Base-by-base conservation (phyloP, 92 coral and sea anemone genomes). In the Bergia sp. region DNA sequence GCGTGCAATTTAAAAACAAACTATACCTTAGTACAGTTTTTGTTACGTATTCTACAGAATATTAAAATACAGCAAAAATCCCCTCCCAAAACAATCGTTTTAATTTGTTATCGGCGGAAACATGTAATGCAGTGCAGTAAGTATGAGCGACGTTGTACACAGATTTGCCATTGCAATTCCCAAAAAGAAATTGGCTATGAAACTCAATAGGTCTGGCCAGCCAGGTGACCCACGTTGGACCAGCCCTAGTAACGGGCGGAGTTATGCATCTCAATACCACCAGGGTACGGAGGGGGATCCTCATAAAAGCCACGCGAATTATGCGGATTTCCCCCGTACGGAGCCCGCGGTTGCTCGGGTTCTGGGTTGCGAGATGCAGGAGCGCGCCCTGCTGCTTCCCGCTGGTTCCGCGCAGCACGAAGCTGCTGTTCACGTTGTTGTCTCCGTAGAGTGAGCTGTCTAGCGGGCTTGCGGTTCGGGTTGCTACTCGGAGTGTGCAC, bases 401-500 rank as follows among this genome's bases (percentile, higher is more conserved):
- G 84, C 37, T 29, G 49, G 10, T 89, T 89, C 3, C 91, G 86
- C 58, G 90, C 80, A 53, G 82, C 85, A 16, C 90, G 90, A 1
- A 72, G 41, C 45, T 85, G 88, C 37, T 74, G 90, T 23, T 80
- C 86, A 45, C 75, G 93, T 12, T 84, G 84, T 77, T 81, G 91
- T 71, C 99, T 98, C 15, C 99, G 98, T 13, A 97, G 91, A 7
- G 99, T 95, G 88, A 97, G 94, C 85, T 92, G 94, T 50, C 98
- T 93, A 7, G 97, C 97, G 11, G 95, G 96, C 57, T 95, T 95
- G 76, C 92, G 92, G 93, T 96, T 97, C 7, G 99, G 99, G 78
- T 97, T 97, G 81, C 99, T 97, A 83, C 99, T 97, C 23, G 99
- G 99, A 18, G 99, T 97, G 86, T 94, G 97, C 61, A 97, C 99